Conservation (phyloP, 1,140 invertebrate species). For the Neocloeon triangulifer region DNA sequence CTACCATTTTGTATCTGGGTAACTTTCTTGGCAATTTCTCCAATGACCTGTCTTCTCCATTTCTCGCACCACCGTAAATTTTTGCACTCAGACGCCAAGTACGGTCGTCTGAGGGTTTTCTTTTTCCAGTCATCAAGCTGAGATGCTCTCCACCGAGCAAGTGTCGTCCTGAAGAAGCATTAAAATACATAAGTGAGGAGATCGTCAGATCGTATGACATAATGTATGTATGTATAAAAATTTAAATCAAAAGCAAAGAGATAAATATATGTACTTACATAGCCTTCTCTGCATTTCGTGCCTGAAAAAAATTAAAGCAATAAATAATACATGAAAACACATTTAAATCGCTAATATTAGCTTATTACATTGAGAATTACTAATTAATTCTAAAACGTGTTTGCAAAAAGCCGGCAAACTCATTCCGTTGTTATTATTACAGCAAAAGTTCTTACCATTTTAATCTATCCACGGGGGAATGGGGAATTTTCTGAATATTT, state of each 20-base stretch:
- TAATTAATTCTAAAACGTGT: no score
- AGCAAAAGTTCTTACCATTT: no score
- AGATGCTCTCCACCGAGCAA: slow-evolving; percentile 84
- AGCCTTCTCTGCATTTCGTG: slow-evolving; percentile 62
- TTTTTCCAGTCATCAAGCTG: slow-evolving; percentile 62
- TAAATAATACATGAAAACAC: no score
- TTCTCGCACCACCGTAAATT: slow-evolving; percentile 79
- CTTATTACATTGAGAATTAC: no score
- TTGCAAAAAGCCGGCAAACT: no score
- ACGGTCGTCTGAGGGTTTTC: slow-evolving; percentile 62
- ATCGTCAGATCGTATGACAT: background rate
- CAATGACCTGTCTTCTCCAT: slow-evolving; percentile 87
- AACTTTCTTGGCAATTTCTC: slow-evolving; percentile 97
- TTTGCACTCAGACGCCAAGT: slow-evolving; percentile 79
- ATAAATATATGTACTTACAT: slow-evolving; percentile 35
- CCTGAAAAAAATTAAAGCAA: no score
- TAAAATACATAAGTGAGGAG: slow-evolving; percentile 5
- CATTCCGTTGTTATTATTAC: no score
- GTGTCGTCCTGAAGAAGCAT: slow-evolving; percentile 52
- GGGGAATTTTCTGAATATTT: no score
- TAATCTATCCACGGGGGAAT: no score
- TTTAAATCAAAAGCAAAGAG: slow-evolving; percentile 2
- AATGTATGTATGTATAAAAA: slow-evolving; percentile 6
- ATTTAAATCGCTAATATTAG: no score
- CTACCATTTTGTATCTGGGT: slow-evolving; percentile 92